Conservation (phyloP, 1,140 invertebrate species). For the Zaprionus camerounensis region DNA sequence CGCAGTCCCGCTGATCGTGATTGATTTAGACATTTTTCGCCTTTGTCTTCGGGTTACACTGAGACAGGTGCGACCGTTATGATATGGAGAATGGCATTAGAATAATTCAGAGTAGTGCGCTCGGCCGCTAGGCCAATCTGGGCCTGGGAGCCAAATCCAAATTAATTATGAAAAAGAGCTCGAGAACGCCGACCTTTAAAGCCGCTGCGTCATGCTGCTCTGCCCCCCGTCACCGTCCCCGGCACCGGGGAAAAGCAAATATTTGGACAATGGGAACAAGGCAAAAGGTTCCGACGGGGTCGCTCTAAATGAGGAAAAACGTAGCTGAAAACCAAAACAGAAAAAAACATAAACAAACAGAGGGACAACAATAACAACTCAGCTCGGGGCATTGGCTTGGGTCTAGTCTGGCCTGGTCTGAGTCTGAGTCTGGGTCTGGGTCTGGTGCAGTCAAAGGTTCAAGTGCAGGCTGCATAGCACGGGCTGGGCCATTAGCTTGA, state of each 20-base stretch:
- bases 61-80: constrained; percentile 63
- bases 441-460: constrained; percentile 61
- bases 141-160: constrained; percentile 62
- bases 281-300: constrained; percentile 53
- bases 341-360: constrained; percentile 54
- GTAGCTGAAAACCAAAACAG: constrained; percentile 35
- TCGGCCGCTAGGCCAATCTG: constrained; percentile 37
- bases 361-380: constrained; percentile 58
- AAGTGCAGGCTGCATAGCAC: constrained; percentile 73
- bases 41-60: constrained; percentile 42
- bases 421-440: constrained; percentile 24
- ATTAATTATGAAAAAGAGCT: constrained; percentile 74
- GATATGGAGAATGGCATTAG: constrained; percentile 75
- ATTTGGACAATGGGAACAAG: constrained; percentile 76
- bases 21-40: constrained; percentile 24
- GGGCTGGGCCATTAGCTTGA: constrained; percentile 53
- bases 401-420: constrained; percentile 16
- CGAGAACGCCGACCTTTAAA: constrained; percentile 64
- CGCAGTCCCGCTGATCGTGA: constrained; percentile 36
- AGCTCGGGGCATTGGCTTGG: constrained; percentile 33
- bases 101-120: constrained; percentile 64
- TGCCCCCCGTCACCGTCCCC: not conserved
- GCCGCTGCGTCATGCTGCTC: constrained; percentile 68
- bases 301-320: constrained; percentile 58
- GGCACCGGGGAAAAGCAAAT: constrained; percentile 65